Percentiles rank a stretch among this genome's conserved stretches.
Evolutionary conservation across 2,113 vertebrate species (phyloP).

Genomic region (Chinchilla lanigera): DNA sequence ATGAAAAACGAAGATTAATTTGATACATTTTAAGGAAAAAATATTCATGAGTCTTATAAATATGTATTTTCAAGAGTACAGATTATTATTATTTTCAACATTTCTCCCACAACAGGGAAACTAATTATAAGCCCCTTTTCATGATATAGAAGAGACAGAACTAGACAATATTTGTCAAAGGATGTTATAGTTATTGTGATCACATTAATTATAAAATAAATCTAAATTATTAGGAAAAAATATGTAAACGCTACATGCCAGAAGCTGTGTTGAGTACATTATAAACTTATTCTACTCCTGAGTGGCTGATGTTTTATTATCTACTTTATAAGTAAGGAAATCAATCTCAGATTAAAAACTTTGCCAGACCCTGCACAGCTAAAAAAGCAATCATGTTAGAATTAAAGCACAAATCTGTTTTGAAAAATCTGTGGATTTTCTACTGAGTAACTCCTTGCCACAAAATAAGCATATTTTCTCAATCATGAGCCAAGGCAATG

Average conservation of each 20-base stretch:
- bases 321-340: neutral
- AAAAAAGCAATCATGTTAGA: neutral
- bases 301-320: neutral
- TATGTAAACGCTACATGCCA: neutral
- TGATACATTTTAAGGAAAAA: neutral
- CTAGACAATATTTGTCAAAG: neutral
- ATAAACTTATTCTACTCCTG: neutral
- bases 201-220: neutral
- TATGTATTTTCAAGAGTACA: neutral
- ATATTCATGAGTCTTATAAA: neutral
- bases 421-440: neutral
- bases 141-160: neutral
- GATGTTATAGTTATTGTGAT: neutral
- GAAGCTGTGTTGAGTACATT: neutral
- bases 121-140: neutral
- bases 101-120: neutral
- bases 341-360: neutral
- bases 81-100: neutral
- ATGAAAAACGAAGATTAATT: conserved; percentile 36
- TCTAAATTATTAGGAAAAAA: conserved; percentile 6
- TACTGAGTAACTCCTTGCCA: neutral
- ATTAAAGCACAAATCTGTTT: neutral
- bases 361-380: neutral
- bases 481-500: neutral
- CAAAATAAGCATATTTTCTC: neutral